These are phyloP conservation scores for Hypocryptadius cinnamomeus DNA, from an alignment of 2,113 vertebrate genomes.

Conservation along the genomic window DNA sequence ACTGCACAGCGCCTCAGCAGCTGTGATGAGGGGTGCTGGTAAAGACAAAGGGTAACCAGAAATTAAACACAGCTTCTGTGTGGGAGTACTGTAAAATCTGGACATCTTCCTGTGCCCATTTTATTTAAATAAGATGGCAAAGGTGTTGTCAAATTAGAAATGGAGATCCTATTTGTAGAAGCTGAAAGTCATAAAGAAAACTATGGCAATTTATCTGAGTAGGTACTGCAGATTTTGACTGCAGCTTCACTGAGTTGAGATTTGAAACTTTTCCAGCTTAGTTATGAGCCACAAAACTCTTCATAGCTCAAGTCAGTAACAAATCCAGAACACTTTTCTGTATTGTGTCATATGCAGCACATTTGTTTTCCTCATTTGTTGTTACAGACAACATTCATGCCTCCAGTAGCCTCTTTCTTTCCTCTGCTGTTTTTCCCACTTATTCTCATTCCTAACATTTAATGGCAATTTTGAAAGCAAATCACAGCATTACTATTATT, in stretches of 20 bases:
- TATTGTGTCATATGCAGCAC: neutral
- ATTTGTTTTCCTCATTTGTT: neutral
- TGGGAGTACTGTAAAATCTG: neutral
- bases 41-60: neutral
- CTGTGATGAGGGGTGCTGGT: fast-evolving
- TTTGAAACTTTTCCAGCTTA: neutral
- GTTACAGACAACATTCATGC: neutral
- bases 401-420: neutral
- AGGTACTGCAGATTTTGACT: neutral
- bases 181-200: neutral
- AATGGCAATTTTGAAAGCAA: neutral
- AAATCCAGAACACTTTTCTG: neutral
- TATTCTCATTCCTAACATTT: neutral
- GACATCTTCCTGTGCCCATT: neutral
- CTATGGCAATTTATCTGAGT: neutral
- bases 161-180: neutral
- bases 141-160: neutral
- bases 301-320: neutral
- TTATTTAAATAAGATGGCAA: neutral
- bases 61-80: neutral
- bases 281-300: neutral
- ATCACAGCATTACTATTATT: neutral
- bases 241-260: neutral
- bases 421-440: neutral
- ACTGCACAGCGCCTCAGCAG: neutral